Percentiles rank a stretch among this genome's conserved stretches.
These are phyloP conservation scores for Lacanobia wlatinum DNA, from an alignment of 2,888 invertebrate species.

Conservation along the genomic window DNA sequence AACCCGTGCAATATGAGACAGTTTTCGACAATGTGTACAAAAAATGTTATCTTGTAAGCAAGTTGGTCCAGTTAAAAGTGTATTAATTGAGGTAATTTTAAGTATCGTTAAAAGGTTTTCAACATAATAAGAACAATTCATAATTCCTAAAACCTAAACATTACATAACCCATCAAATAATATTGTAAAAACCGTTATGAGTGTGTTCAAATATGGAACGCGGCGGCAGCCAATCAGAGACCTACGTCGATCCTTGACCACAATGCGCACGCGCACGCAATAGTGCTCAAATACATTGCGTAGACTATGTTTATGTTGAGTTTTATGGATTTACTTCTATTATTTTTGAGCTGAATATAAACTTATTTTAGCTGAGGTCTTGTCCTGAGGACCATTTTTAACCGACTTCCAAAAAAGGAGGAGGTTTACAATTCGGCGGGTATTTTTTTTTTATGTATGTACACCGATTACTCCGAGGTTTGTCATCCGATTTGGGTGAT, in stretches of 20 bases:
- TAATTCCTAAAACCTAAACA: conserved; percentile 21
- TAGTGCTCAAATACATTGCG: conserved; percentile 62
- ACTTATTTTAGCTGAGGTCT: neutral
- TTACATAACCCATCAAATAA: conserved; percentile 60
- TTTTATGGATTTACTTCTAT: conserved; percentile 28
- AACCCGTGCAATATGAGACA: too few species aligned
- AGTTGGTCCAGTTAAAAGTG: too few species aligned
- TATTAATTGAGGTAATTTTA: too few species aligned
- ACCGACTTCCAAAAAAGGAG: too few species aligned
- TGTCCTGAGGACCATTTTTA: too few species aligned
- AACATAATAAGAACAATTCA: neutral
- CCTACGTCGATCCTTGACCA: conserved; percentile 66
- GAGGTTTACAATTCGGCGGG: too few species aligned
- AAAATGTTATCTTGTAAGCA: too few species aligned
- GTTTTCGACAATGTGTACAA: too few species aligned
- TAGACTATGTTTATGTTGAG: conserved; percentile 34
- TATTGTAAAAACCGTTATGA: conserved; percentile 64
- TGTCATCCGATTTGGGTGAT: too few species aligned
- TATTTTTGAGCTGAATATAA: conserved; percentile 11
- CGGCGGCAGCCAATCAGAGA: conserved; percentile 60
- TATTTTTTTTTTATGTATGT: too few species aligned
- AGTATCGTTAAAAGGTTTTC: too few species aligned
- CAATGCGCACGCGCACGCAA: conserved; percentile 61
- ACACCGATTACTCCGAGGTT: too few species aligned
- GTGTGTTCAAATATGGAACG: conserved; percentile 66